phyloP scores from a whole-genome alignment of 2,113 vertebrate species.

The Cavia aperea region DNA sequence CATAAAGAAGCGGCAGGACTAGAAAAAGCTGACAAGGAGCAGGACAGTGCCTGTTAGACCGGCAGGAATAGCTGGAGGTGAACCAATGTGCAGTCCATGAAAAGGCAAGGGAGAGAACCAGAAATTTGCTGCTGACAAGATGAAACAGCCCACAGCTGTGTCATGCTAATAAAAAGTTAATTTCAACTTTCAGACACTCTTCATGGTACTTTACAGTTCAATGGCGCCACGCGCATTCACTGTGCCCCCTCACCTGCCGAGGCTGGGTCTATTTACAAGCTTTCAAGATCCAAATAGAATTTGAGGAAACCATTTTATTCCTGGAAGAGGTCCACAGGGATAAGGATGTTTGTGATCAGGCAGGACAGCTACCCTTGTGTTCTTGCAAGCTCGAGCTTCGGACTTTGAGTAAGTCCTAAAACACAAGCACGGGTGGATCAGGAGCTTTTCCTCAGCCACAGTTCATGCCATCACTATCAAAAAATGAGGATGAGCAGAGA shows the following conservation, averaged over 20 bases:
- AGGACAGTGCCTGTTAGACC: constrained; percentile 26
- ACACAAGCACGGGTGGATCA: not conserved
- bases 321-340: constrained; percentile 8
- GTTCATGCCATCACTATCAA: constrained; percentile 34
- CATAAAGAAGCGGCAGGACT: constrained; percentile 48
- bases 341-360: not conserved
- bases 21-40: constrained; percentile 50
- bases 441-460: not conserved
- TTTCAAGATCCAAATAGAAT: not conserved
- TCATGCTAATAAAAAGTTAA: constrained; percentile 60
- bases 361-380: not conserved
- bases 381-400: not conserved
- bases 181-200: constrained; percentile 47
- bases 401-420: constrained; percentile 23
- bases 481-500: constrained; percentile 15
- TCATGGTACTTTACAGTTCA: constrained; percentile 49
- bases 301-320: not conserved
- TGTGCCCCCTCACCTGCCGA: not conserved
- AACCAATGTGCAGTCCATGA: constrained; percentile 25
- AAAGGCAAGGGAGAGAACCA: not conserved
- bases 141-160: constrained; percentile 15
- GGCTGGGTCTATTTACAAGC: constrained; percentile 39
- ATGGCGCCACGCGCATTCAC: constrained; percentile 12
- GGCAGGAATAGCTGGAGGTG: constrained; percentile 54
- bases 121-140: constrained; percentile 49